Evolutionary conservation across 1,140 invertebrate genomes (phyloP).

Genomic region (Onthophagus taurus): DNA sequence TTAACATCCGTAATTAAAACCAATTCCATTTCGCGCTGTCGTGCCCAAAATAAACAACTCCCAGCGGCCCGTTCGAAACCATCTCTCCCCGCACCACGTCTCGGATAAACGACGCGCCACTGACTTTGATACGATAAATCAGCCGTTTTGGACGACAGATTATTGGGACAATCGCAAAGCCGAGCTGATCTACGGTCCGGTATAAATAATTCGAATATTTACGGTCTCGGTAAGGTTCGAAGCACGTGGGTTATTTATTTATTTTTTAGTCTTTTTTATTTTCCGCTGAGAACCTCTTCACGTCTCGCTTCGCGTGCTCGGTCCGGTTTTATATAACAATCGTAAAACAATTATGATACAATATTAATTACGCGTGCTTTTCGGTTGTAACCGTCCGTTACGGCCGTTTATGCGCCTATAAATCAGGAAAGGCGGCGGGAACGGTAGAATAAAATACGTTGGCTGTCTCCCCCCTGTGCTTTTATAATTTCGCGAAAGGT

Average conservation of each 20-base stretch:
- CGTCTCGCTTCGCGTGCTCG: background rate
- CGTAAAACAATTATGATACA: slow-evolving; percentile 3
- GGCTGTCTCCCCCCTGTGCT: too few relatives aligned
- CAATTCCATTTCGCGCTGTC: too few relatives aligned
- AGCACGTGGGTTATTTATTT: background rate
- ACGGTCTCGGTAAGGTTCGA: background rate
- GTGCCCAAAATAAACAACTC: too few relatives aligned
- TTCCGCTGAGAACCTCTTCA: background rate
- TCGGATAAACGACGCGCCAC: too few relatives aligned
- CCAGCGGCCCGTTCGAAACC: too few relatives aligned
- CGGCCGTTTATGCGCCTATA: slow-evolving; percentile 7
- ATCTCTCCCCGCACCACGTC: too few relatives aligned
- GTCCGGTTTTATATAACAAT: background rate
- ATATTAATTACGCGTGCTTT: slow-evolving; percentile 9
- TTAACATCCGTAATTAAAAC: too few relatives aligned
- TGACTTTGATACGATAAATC: slow-evolving; percentile 9
- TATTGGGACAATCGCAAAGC: slow-evolving; percentile 5
- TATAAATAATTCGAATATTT: slow-evolving; percentile 8
- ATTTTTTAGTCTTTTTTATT: too few relatives aligned
- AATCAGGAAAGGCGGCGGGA: too few relatives aligned
- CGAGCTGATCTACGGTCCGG: background rate
- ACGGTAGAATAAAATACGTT: slow-evolving; percentile 7
- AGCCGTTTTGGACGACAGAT: slow-evolving; percentile 5
- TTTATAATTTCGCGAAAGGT: slow-evolving; percentile 10
- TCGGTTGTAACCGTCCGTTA: slow-evolving; percentile 3